Evolutionary conservation across 2,888 invertebrate species (phyloP), one percentile per base, ranked within the genome.

Genomic region (Pimpla rufipes): DNA sequence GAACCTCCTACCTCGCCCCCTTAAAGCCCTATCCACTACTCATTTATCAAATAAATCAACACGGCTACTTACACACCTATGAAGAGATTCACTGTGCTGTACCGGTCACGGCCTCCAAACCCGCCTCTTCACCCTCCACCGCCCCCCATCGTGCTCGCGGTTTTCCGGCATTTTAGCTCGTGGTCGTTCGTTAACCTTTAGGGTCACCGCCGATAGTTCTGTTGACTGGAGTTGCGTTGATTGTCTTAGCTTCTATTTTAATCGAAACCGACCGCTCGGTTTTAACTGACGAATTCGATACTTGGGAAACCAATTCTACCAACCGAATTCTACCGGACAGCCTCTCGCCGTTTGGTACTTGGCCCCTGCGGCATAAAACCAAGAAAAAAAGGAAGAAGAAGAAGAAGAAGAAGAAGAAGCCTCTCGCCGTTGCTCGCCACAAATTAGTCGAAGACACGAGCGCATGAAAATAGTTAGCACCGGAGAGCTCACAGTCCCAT

Each of bases 31-130:
- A 91, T 90, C 90, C 90, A 90, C 90, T 90, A 90, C 91, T 91
- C 92, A 91, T 91, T 91, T 91, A 91, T 91, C 91, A 91, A 92
- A 92, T 92, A 92, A 91, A 91, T 92, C 92, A 92, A 92, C 92
- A 90, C 90, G 88, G 90, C 90, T 92, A 92, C 91, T 92, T 90
- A 89, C 89, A 88, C 91, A 89, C 86, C 90, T 90, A 90, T 89
- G 89, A 89, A 90, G 90, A 91, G 91, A 89, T 90, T 88, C 85
- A 85, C 78, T 74, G 59, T 71, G 77, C 67, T 59, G 47, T 62
- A 35, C 42, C 73, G 83, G 85, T 85, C 86, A 87, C 87, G 85
- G 85, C 86, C 88, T 84, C 86, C 88, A 82, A 81, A 87, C 37
- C 11, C 10, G 13, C 66, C 45, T 4, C 45, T 66, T 66, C 42